Conservation (phyloP, 2,797 vertebrate genomes). For the Anguilla pacifica region DNA sequence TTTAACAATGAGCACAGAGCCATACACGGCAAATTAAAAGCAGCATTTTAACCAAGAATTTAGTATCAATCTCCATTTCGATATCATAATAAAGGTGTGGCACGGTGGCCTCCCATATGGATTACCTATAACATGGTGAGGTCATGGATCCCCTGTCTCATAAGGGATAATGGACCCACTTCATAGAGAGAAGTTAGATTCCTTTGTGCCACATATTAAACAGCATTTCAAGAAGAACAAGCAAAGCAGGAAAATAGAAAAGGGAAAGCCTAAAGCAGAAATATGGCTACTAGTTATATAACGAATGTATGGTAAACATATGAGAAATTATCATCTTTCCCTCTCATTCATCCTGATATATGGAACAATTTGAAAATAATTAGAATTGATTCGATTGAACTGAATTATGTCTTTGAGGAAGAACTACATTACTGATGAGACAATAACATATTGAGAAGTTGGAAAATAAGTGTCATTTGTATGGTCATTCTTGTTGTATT, state of each 20-base stretch:
- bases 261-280: neutral
- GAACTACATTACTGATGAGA: neutral
- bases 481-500: neutral
- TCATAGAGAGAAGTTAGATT: conserved; percentile 4
- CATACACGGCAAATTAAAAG: neutral
- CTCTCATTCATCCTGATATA: neutral
- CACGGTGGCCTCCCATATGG: neutral
- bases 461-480: neutral
- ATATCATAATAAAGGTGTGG: neutral
- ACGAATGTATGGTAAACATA: neutral
- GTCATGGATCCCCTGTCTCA: neutral
- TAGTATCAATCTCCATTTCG: neutral
- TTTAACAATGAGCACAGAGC: neutral
- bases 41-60: neutral
- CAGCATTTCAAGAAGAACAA: neutral
- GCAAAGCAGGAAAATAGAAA: neutral
- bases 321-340: neutral
- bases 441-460: neutral
- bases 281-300: neutral
- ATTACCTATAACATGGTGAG: conserved; percentile 3
- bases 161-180: neutral
- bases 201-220: neutral
- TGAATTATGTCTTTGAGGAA: neutral
- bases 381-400: neutral
- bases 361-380: neutral